Percentiles rank a stretch among this genome's conserved stretches.
These are phyloP conservation scores for Cephus runcator DNA, from an alignment of 2,888 invertebrate species.

Conservation along the genomic window DNA sequence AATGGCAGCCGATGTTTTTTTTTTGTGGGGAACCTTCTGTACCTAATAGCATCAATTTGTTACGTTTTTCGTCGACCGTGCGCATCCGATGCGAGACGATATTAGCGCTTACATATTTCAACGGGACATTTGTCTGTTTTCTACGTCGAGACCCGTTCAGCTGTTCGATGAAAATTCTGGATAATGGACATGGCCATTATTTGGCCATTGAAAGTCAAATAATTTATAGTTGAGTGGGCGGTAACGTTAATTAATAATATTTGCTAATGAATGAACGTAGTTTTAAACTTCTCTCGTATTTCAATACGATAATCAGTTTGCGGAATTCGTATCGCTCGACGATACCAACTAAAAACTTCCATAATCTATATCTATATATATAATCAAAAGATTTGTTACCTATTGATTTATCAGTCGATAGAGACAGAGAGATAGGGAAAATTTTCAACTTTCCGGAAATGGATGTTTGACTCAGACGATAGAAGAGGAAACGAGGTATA, in stretches of 20 bases:
- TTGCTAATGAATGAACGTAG: constrained; percentile 43
- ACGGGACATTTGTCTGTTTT: constrained; percentile 43
- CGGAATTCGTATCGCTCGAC: constrained; percentile 36
- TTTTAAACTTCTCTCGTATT: constrained; percentile 49
- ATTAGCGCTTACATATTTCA: constrained; percentile 46
- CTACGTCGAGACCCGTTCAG: neutral
- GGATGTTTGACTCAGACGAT: too few species aligned
- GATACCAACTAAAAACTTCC: neutral
- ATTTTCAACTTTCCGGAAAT: too few species aligned
- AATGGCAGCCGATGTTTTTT: constrained; percentile 34
- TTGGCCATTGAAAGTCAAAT: constrained; percentile 28
- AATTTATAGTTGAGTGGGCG: constrained; percentile 39
- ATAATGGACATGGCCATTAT: neutral
- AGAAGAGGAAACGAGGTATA: too few species aligned
- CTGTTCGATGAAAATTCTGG: too few species aligned
- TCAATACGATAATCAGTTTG: constrained; percentile 40
- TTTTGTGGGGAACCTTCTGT: constrained; percentile 31
- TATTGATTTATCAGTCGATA: too few species aligned
- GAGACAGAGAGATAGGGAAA: too few species aligned
- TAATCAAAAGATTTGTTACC: too few species aligned
- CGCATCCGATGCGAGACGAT: neutral
- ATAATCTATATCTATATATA: too few species aligned
- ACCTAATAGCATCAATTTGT: constrained; percentile 47
- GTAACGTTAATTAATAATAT: constrained; percentile 47
- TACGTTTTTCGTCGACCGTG: constrained; percentile 38